Base-by-base conservation (phyloP, 2,797 vertebrate species). In the Enteromius trimaculatus region DNA sequence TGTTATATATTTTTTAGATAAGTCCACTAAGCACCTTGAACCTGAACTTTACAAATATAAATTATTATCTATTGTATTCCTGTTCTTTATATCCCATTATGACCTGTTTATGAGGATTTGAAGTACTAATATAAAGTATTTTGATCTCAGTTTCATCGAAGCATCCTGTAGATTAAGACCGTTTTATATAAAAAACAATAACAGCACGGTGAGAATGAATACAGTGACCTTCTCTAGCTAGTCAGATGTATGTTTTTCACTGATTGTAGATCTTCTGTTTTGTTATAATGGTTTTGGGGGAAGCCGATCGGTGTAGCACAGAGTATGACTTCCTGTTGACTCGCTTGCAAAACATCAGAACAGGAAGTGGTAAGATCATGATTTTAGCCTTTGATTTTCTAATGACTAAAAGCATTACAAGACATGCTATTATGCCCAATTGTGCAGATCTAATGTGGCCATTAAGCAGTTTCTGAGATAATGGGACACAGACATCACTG, bases 321-420 rank as follows among this genome's bases (percentile, higher is more conserved):
- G 14, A 69, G 34, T 55, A 26, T 53, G 37, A 84, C 80, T 88
- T 89, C 87, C 88, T 87, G 87, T 86, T 78, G 49, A 76, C 16
- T 65, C 10, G n/a, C 34, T 53, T 9, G 65, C 1, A 49, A 77
- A 80, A 60, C 49, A 23, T 39, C 39, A 37, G 60, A 42, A 47
- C 70, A 87, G 87, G 88, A 89, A 87, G 85, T 85, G 47, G 79
- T 65, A 65, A 9, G 47, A 66, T 83, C 37, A 58, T 6, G 44
- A 23, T 53, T 79, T 11, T 0, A 70, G 65, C 23, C 42, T 78
- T 81, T 86, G 81, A 87, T 87, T 72, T 37, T 74, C 26, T 42
- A 69, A 31, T 72, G 49, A 23, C 16, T 81, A 21, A 42, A 81
- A 17, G 14, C 37, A 55, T 80, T 39, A 16, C 19, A 37, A 76